Base-by-base conservation (phyloP, 2,797 vertebrate genomes). In the Brotula barbata region DNA sequence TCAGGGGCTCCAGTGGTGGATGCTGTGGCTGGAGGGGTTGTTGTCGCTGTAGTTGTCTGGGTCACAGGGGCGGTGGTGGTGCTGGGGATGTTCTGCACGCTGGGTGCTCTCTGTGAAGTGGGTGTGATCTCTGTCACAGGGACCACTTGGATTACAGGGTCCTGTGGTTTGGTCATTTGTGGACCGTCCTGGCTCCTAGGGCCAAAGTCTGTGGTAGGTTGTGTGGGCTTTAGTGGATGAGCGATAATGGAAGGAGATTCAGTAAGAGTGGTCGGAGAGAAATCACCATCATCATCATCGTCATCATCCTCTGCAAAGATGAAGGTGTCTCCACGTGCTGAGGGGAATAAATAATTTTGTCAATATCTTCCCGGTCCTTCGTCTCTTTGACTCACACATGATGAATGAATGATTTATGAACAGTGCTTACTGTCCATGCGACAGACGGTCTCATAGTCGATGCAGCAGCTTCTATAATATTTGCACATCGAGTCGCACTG, bases 391-490 rank as follows among this genome's bases (percentile, higher is more conserved):
- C 22, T 39, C 1, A 39, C 5, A 45, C 31, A 31, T 44, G 19
- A 14, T 21, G 2, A 16, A 22, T 56, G 7, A 20, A 47, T 10
- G 16, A 47, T 3, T 37, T 59, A 25, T 22, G 2, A 7, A 11
- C 28, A 12, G 41, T 14, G 8, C 88, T 82, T 88, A 98, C 96
- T 92, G 81, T 77, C 91, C 71, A 86, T 81, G 49, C 88, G 91
- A 85, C 97, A 99, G 54, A 71, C 41, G 0, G 52, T 63, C 33
- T 85, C 28, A 16, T 91, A 97, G 85, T 99, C 96, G 0, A 0
- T 4, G 39, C 97, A 98, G 84, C 97, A 99, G 90, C 96, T 99
- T 75, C 87, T 80, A 65, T 98, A 96, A 80, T 96, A 98, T 15
- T 88, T 15, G 54, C 97, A 99, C 80, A 96, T 89, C 44, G 87